These are phyloP conservation scores for Procambarus virginalis DNA, from an alignment of 1,140 invertebrate species.

Conservation along the genomic window DNA sequence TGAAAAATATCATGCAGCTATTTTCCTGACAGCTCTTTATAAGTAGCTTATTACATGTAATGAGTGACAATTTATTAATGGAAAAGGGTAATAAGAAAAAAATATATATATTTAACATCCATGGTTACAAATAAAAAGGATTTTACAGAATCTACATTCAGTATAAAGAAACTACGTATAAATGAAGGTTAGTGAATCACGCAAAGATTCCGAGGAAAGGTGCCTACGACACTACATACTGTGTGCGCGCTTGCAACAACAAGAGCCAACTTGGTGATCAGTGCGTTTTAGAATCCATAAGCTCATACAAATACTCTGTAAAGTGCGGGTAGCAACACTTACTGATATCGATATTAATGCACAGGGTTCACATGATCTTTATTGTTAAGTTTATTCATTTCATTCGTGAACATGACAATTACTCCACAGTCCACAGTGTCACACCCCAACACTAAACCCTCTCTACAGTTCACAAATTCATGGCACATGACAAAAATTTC, in stretches of 20 bases:
- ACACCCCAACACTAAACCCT: slow-evolving; percentile 30
- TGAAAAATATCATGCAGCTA: not conserved
- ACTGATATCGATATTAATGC: slow-evolving; percentile 42
- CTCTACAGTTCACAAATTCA: not conserved
- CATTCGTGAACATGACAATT: slow-evolving; percentile 41
- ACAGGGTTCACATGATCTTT: slow-evolving; percentile 18
- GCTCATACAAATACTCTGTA: slow-evolving; percentile 46
- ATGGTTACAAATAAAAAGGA: slow-evolving; percentile 11
- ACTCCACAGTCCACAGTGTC: slow-evolving; percentile 43
- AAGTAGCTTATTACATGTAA: not conserved
- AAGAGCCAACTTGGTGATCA: slow-evolving; percentile 33
- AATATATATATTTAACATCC: not conserved
- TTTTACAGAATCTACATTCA: slow-evolving; percentile 15
- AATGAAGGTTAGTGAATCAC: slow-evolving; percentile 6
- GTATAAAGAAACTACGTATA: slow-evolving; percentile 28
- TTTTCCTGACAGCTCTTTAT: not conserved
- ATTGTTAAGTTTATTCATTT: slow-evolving; percentile 31
- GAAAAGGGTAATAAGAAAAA: not conserved
- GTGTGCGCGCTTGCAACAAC: slow-evolving; percentile 45
- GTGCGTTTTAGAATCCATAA: slow-evolving; percentile 46
- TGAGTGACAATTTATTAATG: not conserved
- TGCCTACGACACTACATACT: slow-evolving; percentile 35
- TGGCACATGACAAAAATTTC: not conserved
- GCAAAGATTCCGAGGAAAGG: slow-evolving; percentile 26
- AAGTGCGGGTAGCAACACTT: slow-evolving; percentile 48